phyloP scores from a whole-genome alignment of 92 coral and sea anemone genomes.

The Hydrozoanthus gracilis region DNA sequence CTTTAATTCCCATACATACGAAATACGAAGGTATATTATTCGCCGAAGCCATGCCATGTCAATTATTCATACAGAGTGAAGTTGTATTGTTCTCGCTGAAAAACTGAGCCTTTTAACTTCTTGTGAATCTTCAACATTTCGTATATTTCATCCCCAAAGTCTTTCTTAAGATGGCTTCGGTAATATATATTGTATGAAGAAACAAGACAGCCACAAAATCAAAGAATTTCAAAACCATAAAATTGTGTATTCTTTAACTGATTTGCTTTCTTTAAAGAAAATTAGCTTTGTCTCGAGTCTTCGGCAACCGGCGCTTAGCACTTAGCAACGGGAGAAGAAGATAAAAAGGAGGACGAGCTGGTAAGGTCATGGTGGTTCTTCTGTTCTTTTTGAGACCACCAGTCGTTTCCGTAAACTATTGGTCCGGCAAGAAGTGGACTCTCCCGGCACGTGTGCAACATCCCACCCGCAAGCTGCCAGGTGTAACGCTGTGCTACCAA shows the following conservation, averaged over 20 bases:
- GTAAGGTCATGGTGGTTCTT: conserved; percentile 12
- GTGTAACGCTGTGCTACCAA: conserved; percentile 19
- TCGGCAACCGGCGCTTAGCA: conserved; percentile 37
- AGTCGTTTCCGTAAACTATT: conserved; percentile 13
- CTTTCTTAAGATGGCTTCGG: background rate
- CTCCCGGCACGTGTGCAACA: conserved; percentile 23
- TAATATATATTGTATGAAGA: background rate
- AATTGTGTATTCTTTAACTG: background rate
- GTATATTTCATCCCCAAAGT: background rate
- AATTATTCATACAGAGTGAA: conserved; percentile 83
- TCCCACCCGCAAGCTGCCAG: conserved; percentile 20
- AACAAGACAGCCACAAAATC: background rate
- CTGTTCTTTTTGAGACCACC: conserved; percentile 10
- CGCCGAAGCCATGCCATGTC: conserved; percentile 85
- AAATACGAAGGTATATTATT: conserved; percentile 72
- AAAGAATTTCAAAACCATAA: background rate
- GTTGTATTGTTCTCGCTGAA: conserved; percentile 24
- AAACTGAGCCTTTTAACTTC: conserved; percentile 23
- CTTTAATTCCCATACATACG: conserved; percentile 43
- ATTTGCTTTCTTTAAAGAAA: conserved; percentile 20
- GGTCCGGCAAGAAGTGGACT: background rate
- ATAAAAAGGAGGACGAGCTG: conserved; percentile 22
- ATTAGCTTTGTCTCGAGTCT: conserved; percentile 36
- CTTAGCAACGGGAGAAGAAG: conserved; percentile 37
- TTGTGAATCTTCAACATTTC: conserved; percentile 3